phyloP scores from a whole-genome alignment of 2,113 vertebrate species.

The Carassius carassius region DNA sequence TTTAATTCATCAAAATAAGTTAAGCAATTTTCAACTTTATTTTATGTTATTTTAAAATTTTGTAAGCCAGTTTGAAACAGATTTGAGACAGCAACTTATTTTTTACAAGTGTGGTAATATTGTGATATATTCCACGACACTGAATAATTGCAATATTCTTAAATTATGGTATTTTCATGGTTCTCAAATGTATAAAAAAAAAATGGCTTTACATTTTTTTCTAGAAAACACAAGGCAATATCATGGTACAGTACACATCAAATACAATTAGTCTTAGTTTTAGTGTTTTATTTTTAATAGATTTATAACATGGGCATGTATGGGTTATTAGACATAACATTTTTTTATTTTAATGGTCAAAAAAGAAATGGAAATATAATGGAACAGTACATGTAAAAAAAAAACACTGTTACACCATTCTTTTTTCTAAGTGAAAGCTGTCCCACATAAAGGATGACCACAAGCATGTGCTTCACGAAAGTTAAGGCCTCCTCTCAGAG shows the following conservation, averaged over 20 bases:
- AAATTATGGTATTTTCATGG: neutral
- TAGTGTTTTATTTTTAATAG: neutral
- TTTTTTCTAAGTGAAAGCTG: neutral
- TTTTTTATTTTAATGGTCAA: too few species aligned
- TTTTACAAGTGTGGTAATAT: neutral
- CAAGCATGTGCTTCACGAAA: neutral
- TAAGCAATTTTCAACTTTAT: too few species aligned
- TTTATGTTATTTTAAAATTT: too few species aligned
- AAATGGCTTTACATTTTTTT: too few species aligned
- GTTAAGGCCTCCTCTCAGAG: too few species aligned
- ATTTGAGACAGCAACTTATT: too few species aligned
- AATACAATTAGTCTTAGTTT: neutral
- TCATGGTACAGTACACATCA: neutral
- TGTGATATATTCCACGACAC: neutral
- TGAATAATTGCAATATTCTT: neutral
- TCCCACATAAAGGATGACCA: neutral
- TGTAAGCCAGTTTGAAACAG: too few species aligned
- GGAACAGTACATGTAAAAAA: neutral
- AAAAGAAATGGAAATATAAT: neutral
- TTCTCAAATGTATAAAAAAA: neutral
- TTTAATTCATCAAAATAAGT: too few species aligned
- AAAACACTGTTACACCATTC: neutral
- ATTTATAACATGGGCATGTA: too few species aligned
- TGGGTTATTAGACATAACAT: neutral
- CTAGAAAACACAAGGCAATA: neutral